These are phyloP conservation scores for Balanococcus diminutus DNA, from an alignment of 2,888 invertebrate genomes.

Conservation along the genomic window DNA sequence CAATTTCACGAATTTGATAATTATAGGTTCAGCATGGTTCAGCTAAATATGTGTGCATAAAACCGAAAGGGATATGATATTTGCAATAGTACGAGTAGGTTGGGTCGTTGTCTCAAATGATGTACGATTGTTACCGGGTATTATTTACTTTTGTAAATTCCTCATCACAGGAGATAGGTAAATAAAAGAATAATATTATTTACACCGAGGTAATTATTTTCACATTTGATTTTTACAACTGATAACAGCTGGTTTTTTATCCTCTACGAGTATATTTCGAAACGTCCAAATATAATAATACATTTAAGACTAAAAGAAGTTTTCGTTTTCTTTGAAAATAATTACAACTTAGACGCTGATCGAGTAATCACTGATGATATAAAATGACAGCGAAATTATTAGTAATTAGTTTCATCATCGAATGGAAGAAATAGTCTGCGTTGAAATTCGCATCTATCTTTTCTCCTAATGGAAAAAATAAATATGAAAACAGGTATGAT, in stretches of 20 bases:
- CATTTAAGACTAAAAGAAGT: background rate
- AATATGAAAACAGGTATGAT: background rate
- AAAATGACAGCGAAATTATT: conserved; percentile 38
- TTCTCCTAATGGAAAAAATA: background rate
- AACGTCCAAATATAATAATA: conserved; percentile 31
- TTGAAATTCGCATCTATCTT: background rate
- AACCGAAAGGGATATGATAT: conserved; percentile 24
- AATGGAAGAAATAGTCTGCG: background rate
- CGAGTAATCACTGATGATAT: conserved; percentile 40
- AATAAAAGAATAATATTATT: conserved; percentile 29
- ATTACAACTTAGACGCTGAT: conserved; percentile 3
- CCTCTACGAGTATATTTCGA: background rate
- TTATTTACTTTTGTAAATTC: conserved; percentile 25
- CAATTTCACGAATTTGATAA: conserved; percentile 18
- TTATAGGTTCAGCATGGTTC: conserved; percentile 17
- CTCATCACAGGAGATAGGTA: background rate
- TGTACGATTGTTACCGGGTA: background rate
- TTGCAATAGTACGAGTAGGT: background rate
- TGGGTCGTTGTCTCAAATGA: conserved; percentile 29
- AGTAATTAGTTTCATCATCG: conserved; percentile 23
- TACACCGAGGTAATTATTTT: conserved; percentile 35
- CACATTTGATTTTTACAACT: conserved; percentile 6
- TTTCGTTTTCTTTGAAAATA: conserved; percentile 37
- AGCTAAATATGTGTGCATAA: too few relatives aligned
- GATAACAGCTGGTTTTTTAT: conserved; percentile 25